Conservation (phyloP, 2,888 invertebrate genomes). For the Mimumesa dahlbomi region DNA sequence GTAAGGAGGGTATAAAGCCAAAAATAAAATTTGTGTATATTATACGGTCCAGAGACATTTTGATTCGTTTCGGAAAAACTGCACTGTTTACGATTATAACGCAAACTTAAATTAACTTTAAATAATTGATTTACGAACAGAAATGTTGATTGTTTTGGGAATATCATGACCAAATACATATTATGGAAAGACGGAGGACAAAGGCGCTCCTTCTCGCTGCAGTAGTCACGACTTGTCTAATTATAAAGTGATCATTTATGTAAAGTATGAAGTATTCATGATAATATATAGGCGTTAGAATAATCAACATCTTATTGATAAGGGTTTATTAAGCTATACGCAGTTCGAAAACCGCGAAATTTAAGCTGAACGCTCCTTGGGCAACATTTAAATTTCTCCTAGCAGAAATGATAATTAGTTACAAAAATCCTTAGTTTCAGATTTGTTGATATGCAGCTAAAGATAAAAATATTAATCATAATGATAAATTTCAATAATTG, state of each 20-base stretch:
- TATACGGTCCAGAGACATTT: not conserved
- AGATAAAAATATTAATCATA: no score
- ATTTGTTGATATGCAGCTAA: no score
- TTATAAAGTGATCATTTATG: constrained; percentile 6
- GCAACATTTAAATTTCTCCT: no score
- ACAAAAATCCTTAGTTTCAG: no score
- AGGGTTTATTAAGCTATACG: constrained; percentile 11
- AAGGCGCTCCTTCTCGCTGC: constrained; percentile 62
- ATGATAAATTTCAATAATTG: no score
- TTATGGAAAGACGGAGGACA: constrained; percentile 50
- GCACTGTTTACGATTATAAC: not conserved
- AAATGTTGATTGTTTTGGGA: constrained; percentile 24
- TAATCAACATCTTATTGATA: constrained; percentile 8
- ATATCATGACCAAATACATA: constrained; percentile 28
- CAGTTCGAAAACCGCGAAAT: constrained; percentile 29
- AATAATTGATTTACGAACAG: not conserved
- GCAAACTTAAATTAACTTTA: no score
- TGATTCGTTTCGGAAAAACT: not conserved
- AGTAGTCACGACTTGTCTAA: constrained; percentile 40
- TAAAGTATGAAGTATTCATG: not conserved
- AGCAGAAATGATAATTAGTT: no score
- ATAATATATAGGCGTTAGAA: not conserved
- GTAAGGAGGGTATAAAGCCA: no score
- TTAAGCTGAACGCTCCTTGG: constrained; percentile 44
- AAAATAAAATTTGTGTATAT: not conserved